Base-by-base conservation (phyloP, 1,140 invertebrate genomes). In the Carcinoscorpius rotundicauda region DNA sequence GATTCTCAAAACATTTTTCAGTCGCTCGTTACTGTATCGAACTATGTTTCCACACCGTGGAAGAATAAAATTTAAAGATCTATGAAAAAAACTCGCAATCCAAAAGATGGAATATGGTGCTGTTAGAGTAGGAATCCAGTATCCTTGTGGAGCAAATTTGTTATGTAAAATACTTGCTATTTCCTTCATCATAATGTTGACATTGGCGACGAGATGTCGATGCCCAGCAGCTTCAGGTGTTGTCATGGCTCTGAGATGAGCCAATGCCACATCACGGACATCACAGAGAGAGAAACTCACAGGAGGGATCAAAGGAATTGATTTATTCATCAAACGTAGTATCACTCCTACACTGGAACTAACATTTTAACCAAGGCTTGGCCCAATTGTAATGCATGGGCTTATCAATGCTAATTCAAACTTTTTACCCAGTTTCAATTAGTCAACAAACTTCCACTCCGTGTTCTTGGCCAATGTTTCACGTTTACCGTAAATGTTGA, bases 381-480 rank as follows among this genome's bases (percentile, higher is more conserved):
- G 82, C 0, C 82, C 82, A 65, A 82, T 74, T 8, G 82, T 75
- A 60, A 81, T 75, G 3, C 73, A 75, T 9, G 82, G 82, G 71
- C 83, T 83, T 6, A 84, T 73, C 5, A 78, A 76, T n/a, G 79
- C 77, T 60, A 83, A 68, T 71, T 81, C 79, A 64, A 84, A 79
- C 64, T 77, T 78, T 11, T 80, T 74, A 53, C 74, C 72, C 49
- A 76, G 75, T 77, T 76, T 74, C 49, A 78, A 65, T 64, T 76
- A 72, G 63, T 78, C 75, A 5, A 81, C 72, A 70, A 80, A 83
- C 59, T 84, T 78, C 82, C 82, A 84, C 3, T 82, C 82, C 51
- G 80, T 78, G 70, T 76, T 80, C 72, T 83, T 82, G 5, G 82
- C 82, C 59, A 81, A 64, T n/a, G 78, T 78, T 70, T 83, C 84